These are phyloP conservation scores for Latrodectus hesperus DNA, from an alignment of 2,888 invertebrate genomes.

Conservation along the genomic window DNA sequence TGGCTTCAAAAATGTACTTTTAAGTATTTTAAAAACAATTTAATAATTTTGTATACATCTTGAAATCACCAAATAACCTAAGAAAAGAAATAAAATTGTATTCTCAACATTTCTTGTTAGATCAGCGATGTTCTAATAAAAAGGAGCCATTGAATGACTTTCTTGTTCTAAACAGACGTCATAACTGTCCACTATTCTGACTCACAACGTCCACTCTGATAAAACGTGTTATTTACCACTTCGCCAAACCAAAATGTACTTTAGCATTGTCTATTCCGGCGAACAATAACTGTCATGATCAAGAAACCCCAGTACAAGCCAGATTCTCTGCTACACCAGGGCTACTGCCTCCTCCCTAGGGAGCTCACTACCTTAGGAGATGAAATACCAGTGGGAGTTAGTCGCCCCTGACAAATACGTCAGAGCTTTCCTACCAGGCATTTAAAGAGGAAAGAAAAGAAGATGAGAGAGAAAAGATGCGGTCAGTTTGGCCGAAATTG, in stretches of 20 bases:
- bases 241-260: constrained; percentile 25
- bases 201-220: constrained; percentile 5
- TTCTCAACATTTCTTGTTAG: no score
- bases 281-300: constrained; percentile 22
- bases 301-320: background rate
- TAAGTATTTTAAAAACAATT: no score
- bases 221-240: constrained; percentile 40
- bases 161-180: background rate
- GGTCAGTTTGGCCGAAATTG: constrained; percentile 43
- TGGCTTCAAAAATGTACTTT: no score
- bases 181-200: background rate
- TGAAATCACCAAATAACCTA: no score
- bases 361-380: constrained; percentile 12
- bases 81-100: no score
- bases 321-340: background rate
- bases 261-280: background rate
- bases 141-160: no score
- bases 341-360: constrained; percentile 6
- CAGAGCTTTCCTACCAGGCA: constrained; percentile 29
- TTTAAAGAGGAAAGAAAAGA: constrained; percentile 24
- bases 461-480: constrained; percentile 31
- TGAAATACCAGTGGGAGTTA: constrained; percentile 24
- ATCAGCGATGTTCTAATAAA: no score
- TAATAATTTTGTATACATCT: no score
- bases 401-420: constrained; percentile 46